Conservation (phyloP, 2,888 invertebrate genomes). For the Spisula solida region DNA sequence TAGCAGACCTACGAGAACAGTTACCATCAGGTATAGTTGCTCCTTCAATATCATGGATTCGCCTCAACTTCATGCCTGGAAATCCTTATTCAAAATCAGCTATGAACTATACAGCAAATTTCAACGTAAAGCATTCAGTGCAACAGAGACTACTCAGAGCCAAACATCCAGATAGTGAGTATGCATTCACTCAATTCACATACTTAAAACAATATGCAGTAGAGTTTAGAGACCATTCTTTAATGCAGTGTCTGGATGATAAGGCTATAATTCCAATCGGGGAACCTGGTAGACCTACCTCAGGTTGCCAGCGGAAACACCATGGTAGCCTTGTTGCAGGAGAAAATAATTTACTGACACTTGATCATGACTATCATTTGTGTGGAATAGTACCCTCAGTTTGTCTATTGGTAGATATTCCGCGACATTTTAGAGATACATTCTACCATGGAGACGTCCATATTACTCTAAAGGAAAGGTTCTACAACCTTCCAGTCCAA, state of each 20-base stretch:
- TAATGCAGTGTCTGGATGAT: slow-evolving; percentile 56
- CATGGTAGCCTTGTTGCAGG: slow-evolving; percentile 31
- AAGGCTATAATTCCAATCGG: slow-evolving; percentile 65
- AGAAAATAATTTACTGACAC: neutral
- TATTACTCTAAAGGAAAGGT: slow-evolving; percentile 70
- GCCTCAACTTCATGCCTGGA: slow-evolving; percentile 35
- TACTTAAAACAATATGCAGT: slow-evolving; percentile 57
- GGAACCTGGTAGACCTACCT: slow-evolving; percentile 52
- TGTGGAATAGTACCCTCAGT: slow-evolving; percentile 52
- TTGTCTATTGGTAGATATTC: slow-evolving; percentile 49
- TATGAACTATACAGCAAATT: slow-evolving; percentile 38
- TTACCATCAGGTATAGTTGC: slow-evolving; percentile 8
- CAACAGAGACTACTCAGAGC: slow-evolving; percentile 38
- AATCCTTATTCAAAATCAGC: slow-evolving; percentile 40
- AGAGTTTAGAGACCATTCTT: slow-evolving; percentile 29
- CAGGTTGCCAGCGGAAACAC: slow-evolving; percentile 42
- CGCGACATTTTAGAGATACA: slow-evolving; percentile 39
- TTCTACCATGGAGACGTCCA: slow-evolving; percentile 66
- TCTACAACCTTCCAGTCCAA: slow-evolving; percentile 55
- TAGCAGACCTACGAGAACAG: slow-evolving; percentile 29
- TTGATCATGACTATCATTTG: slow-evolving; percentile 51
- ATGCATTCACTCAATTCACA: slow-evolving; percentile 7
- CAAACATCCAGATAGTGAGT: slow-evolving; percentile 22
- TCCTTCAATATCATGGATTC: slow-evolving; percentile 47
- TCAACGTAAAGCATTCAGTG: slow-evolving; percentile 32